These are phyloP conservation scores for Tromatobia lineatoria DNA, from an alignment of 2,888 invertebrate species.

Conservation along the genomic window DNA sequence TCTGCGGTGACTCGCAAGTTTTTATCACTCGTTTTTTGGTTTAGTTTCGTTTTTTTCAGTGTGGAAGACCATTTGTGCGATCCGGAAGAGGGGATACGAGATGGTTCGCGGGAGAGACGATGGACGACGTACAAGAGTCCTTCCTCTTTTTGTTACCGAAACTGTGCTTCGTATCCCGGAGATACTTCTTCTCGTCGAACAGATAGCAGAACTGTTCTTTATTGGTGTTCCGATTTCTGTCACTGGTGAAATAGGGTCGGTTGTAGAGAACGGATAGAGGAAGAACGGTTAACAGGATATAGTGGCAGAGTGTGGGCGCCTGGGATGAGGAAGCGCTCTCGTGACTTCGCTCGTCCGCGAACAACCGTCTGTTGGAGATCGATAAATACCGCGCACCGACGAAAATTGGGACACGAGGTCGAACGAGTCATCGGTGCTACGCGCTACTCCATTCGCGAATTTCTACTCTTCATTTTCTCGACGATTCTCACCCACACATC, in stretches of 20 bases:
- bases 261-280: constrained; percentile 40
- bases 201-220: constrained; percentile 51
- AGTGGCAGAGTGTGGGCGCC: constrained; percentile 24
- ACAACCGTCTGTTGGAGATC: constrained; percentile 41
- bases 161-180: constrained; percentile 28
- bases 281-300: constrained; percentile 44
- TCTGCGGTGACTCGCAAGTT: constrained; percentile 17
- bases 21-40: not conserved
- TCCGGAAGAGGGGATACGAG: not conserved
- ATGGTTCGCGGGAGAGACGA: constrained; percentile 4
- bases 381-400: constrained; percentile 53
- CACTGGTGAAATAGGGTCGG: constrained; percentile 53
- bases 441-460: constrained; percentile 37
- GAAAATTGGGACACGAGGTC: constrained; percentile 60
- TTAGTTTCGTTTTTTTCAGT: not conserved
- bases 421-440: constrained; percentile 40
- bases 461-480: constrained; percentile 27
- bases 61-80: not conserved
- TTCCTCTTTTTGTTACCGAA: constrained; percentile 43
- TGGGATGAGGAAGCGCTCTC: constrained; percentile 38
- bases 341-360: constrained; percentile 54
- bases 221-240: constrained; percentile 58
- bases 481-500: not conserved
- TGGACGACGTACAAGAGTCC: constrained; percentile 20
- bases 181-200: constrained; percentile 43